Evolutionary conservation across 2,113 vertebrate genomes (phyloP).

Genomic region (Potamarius usumacintae): DNA sequence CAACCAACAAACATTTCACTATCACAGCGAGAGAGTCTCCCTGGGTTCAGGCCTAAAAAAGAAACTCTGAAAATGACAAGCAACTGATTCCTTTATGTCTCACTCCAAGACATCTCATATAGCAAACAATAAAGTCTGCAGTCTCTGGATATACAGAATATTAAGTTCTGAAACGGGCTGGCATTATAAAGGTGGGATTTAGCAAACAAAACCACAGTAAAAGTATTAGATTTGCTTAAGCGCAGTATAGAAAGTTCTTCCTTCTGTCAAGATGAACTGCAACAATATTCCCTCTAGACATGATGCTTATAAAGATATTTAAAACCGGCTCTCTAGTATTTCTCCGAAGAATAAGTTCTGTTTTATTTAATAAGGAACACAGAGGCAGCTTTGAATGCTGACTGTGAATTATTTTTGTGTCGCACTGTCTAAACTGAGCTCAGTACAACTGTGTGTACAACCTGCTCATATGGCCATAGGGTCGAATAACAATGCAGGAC

Average conservation of each 20-base stretch:
- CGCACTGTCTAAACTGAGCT: conserved; percentile 15
- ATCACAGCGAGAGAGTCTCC: conserved; percentile 60
- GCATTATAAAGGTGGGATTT: conserved; percentile 43
- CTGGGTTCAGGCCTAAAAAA: conserved; percentile 55
- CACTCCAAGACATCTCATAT: conserved; percentile 40
- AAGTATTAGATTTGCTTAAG: not conserved
- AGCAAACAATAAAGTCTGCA: conserved; percentile 43
- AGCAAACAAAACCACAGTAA: not conserved
- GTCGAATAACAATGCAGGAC: conserved; percentile 52
- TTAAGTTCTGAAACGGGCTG: conserved; percentile 52
- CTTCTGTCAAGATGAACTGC: not conserved
- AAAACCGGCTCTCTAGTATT: not conserved
- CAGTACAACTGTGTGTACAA: conserved; percentile 30
- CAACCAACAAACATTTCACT: conserved; percentile 57
- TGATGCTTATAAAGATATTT: not conserved
- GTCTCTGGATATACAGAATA: conserved; percentile 16
- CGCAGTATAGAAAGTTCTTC: not conserved
- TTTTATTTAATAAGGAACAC: conserved; percentile 1
- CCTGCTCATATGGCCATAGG: conserved; percentile 28
- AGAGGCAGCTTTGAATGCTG: not conserved
- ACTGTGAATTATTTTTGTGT: conserved; percentile 18
- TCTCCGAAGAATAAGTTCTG: conserved; percentile 2
- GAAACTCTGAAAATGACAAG: conserved; percentile 42
- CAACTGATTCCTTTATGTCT: conserved; percentile 58
- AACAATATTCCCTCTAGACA: not conserved